These are phyloP conservation scores for Thalassophryne amazonica DNA, from an alignment of 2,797 vertebrate species.

Conservation along the genomic window DNA sequence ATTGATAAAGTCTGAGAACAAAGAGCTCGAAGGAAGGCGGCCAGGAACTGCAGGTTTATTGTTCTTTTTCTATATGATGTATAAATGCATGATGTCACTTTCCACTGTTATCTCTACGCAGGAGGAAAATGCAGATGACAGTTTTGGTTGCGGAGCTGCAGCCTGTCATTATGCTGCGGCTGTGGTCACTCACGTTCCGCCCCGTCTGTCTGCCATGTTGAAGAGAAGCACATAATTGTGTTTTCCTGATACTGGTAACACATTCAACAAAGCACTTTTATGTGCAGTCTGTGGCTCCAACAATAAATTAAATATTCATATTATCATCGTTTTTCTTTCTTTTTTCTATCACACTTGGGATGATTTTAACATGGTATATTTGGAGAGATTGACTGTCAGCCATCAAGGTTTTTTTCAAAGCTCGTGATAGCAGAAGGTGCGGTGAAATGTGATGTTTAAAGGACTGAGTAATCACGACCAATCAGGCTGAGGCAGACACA, in stretches of 20 bases:
- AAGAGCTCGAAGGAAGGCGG: not conserved
- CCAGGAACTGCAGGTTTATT: slow-evolving; percentile 39
- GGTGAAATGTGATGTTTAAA: slow-evolving; percentile 68
- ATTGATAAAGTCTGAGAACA: slow-evolving; percentile 26
- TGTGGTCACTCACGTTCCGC: slow-evolving; percentile 66
- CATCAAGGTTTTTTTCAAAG: too few species aligned
- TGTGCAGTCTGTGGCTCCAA: slow-evolving; percentile 21
- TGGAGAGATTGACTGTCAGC: too few species aligned
- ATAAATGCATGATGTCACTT: slow-evolving; percentile 63
- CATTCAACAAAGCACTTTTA: slow-evolving; percentile 57
- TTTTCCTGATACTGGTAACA: slow-evolving; percentile 61
- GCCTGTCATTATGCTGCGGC: slow-evolving; percentile 66
- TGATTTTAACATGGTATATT: slow-evolving; percentile 11
- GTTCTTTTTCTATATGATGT: slow-evolving; percentile 33
- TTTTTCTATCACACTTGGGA: slow-evolving; percentile 17
- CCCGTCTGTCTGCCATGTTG: slow-evolving; percentile 57
- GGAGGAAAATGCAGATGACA: slow-evolving; percentile 52
- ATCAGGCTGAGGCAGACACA: slow-evolving; percentile 51
- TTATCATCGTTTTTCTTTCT: slow-evolving; percentile 25
- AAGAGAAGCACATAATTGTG: slow-evolving; percentile 60
- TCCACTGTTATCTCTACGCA: slow-evolving; percentile 63
- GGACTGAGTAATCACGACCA: slow-evolving; percentile 52
- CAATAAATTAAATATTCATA: slow-evolving; percentile 36
- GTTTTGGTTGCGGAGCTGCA: slow-evolving; percentile 59
- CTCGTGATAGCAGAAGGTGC: too few species aligned